These are phyloP conservation scores for Odontamblyopus lacepedii DNA, from an alignment of 2,797 vertebrate species.

Conservation along the genomic window DNA sequence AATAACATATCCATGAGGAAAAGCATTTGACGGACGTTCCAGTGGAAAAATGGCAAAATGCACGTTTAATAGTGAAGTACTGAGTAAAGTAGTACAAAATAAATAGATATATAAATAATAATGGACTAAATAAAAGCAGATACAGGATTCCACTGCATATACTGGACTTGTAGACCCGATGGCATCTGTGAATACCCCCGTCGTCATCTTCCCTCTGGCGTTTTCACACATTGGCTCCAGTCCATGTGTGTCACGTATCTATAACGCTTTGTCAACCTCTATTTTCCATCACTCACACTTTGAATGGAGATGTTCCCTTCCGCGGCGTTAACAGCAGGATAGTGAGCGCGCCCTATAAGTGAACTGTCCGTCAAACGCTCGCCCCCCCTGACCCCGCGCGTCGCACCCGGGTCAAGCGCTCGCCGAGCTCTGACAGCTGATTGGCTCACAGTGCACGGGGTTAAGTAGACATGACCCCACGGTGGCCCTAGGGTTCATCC, in stretches of 20 bases:
- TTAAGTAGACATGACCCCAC: slow-evolving; percentile 82
- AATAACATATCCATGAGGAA: no score
- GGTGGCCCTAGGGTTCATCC: slow-evolving; percentile 73
- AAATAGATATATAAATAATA: no score
- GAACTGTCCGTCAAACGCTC: slow-evolving; percentile 66
- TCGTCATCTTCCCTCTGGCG: not conserved
- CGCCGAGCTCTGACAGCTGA: slow-evolving; percentile 70
- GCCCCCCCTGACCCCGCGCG: slow-evolving; percentile 64
- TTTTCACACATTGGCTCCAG: not conserved
- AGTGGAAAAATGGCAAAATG: no score
- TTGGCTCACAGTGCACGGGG: slow-evolving; percentile 73
- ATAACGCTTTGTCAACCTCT: slow-evolving; percentile 47
- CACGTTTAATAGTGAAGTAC: no score
- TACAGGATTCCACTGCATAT: no score
- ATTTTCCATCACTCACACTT: slow-evolving; percentile 32
- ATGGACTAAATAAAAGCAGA: no score
- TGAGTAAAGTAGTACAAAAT: no score
- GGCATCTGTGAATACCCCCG: no score
- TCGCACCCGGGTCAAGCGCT: slow-evolving; percentile 63
- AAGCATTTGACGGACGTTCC: no score
- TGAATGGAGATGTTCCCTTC: slow-evolving; percentile 52
- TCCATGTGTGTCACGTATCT: slow-evolving; percentile 23
- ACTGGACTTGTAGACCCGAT: no score
- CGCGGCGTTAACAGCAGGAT: slow-evolving; percentile 53
- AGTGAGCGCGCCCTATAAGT: slow-evolving; percentile 41